Base-by-base conservation (phyloP, 1,140 invertebrate genomes). In the Trypoxylus dichotomus region DNA sequence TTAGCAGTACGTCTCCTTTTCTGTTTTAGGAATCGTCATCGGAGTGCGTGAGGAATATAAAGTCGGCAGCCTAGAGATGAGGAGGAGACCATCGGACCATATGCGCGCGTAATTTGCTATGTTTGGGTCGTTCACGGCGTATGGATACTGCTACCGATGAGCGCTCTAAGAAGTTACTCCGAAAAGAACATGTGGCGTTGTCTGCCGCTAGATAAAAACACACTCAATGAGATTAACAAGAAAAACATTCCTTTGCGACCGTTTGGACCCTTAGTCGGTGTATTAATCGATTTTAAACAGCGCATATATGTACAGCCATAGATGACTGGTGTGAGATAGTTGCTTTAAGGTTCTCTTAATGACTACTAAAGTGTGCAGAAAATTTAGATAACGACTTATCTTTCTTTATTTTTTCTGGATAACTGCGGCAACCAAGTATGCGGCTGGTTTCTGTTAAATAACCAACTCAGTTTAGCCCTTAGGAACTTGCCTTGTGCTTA, bases 131-230 rank as follows among this genome's bases (percentile, higher is more conserved):
- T 37, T 37, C 10, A n/a, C n/a, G 32, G 32, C 7, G 60, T 24
- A 54, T 54, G 60, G 60, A 68, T 68, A 27, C 60, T 29, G 60
- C 60, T 29, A 29, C 60, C 24, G 32, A 8, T 8, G 32, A 37
- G 10, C 5, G 1, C 2, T 37, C 32, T 37, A 37, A 7, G 32
- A 37, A 37, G 32, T 37, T 37, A 37, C 32, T 37, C 60, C 24
- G 60, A 68, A 68, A 68, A 24, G 60, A 68, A 68, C 60, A 68
- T 68, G 60, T 68, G 60, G 60, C 60, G 60, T 68, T 68, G 60
- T 68, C 60, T 68, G 60, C 10, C 32, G 60, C 60, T 5, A 68
- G 60, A 68, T 68, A 68, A 68, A 68, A 68, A 68, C 60, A 3
- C 7, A 15, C 21, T 68, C 60, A 68, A 27, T 68, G 60, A 68